Evolutionary conservation across 1,140 invertebrate species (phyloP).

Genomic region (Lerema accius): DNA sequence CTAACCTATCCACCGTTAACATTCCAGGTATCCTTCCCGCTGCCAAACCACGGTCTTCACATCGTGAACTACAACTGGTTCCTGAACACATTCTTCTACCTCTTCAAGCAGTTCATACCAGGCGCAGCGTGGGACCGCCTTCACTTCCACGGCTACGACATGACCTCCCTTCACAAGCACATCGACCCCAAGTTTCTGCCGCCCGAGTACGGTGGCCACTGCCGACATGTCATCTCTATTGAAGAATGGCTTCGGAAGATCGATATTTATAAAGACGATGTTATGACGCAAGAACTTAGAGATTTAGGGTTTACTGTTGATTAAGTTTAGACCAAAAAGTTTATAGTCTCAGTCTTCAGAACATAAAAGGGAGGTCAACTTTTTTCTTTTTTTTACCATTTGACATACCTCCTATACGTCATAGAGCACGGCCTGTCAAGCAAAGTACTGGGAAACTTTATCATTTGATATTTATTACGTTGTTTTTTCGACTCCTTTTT

Average conservation of each 20-base stretch:
- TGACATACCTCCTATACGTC: too few relatives aligned
- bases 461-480: too few relatives aligned
- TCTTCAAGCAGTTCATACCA: constrained; percentile 90
- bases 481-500: too few relatives aligned
- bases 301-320: constrained; percentile 61
- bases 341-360: too few relatives aligned
- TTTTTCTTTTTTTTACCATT: too few relatives aligned
- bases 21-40: constrained; percentile 86
- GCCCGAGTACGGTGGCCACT: constrained; percentile 86
- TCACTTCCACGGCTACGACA: constrained; percentile 89
- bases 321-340: too few relatives aligned
- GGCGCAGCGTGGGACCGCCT: constrained; percentile 86
- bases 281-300: constrained; percentile 60
- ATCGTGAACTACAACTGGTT: constrained; percentile 91
- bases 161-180: constrained; percentile 89
- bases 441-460: too few relatives aligned
- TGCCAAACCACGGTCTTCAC: constrained; percentile 88
- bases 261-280: constrained; percentile 70
- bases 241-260: constrained; percentile 68
- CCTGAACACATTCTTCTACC: constrained; percentile 87
- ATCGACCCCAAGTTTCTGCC: constrained; percentile 88
- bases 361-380: too few relatives aligned
- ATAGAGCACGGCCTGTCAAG: too few relatives aligned
- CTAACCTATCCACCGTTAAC: neutral
- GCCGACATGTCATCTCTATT: constrained; percentile 60